Evolutionary conservation across 1,140 invertebrate genomes (phyloP), one percentile per base, ranked within the genome.

Genomic region (Anadara kagoshimensis): DNA sequence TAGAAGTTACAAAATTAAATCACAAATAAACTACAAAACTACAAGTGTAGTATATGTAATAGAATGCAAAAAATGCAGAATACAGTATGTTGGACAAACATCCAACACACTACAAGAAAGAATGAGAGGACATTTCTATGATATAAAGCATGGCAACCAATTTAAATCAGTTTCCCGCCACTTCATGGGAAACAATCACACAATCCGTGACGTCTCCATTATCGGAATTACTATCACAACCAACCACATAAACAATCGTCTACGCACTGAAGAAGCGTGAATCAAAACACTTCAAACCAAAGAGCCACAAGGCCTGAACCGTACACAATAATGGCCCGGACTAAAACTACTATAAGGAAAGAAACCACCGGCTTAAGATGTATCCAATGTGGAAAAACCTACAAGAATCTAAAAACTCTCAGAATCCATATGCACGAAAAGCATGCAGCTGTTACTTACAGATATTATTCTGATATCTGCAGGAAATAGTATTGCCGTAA

Each of bases 111-210:
- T n/a, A n/a, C n/a, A n/a, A n/a, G 43, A 43, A 62, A 62, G 59
- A 22, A 26, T 62, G 36, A 11, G n/a, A 5, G 43, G 43, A 4
- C 59, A 62, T n/a, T n/a, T 44, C 10, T 11, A 62, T 22, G 43
- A 43, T n/a, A 62, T 62, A 11, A 62, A n/a, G 5, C 20, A 4
- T 5, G n/a, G 36, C 5, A 45, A 62, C 22, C 7, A 14, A 44
- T 44, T 11, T 41, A 62, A 62, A 62, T 41, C 59, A 3, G 36
- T 62, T 2, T 62, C 59, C 4, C 36, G 44, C 5, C 59, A 62
- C 20, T 62, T 62, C 20, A 62, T 12, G 14, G 12, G 5, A 3
- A n/a, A 44, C 14, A 5, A 62, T n/a, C 59, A 62, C 36, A 62
- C 36, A 41, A 22, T 12, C 3, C 12, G 20, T 12, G 59, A 62